Evolutionary conservation across 92 coral and sea anemone species (phyloP).

Genomic region (Micromussa lordhowensis): DNA sequence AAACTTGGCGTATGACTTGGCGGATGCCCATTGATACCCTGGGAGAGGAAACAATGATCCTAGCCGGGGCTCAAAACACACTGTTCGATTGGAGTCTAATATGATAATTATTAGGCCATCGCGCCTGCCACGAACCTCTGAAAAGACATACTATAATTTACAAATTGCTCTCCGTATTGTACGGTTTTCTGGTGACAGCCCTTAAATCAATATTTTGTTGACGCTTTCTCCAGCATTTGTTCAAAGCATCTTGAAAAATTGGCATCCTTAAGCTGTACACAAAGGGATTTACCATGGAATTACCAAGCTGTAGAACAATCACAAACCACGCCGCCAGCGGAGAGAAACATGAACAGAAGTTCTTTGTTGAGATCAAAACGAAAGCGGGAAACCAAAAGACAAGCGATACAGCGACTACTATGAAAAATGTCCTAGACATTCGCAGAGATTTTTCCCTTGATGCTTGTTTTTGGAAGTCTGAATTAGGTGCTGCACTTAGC

Average conservation of each 20-base stretch:
- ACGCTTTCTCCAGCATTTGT: background rate
- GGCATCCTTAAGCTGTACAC: slow-evolving; percentile 27
- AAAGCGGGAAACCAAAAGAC: slow-evolving; percentile 27
- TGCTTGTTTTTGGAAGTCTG: background rate
- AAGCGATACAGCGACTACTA: slow-evolving; percentile 18
- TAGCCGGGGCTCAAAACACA: no score
- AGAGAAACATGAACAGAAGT: slow-evolving; percentile 19
- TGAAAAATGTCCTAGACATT: slow-evolving; percentile 12
- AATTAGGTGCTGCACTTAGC: background rate
- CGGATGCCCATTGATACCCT: no score
- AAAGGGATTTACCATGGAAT: slow-evolving; percentile 23
- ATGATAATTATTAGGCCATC: no score
- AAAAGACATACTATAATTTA: no score
- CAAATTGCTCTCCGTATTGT: background rate
- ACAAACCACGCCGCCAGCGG: background rate
- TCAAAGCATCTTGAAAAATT: slow-evolving; percentile 15
- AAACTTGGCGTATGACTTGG: no score
- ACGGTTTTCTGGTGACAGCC: background rate
- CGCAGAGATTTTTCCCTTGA: background rate
- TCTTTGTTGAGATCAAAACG: background rate
- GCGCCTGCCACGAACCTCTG: no score
- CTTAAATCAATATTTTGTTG: background rate
- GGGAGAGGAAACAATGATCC: no score
- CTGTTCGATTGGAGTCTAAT: no score
- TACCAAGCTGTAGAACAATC: slow-evolving; percentile 1